Evolutionary conservation across 1,140 invertebrate species (phyloP).

Genomic region (Phymastichus coffea): DNA sequence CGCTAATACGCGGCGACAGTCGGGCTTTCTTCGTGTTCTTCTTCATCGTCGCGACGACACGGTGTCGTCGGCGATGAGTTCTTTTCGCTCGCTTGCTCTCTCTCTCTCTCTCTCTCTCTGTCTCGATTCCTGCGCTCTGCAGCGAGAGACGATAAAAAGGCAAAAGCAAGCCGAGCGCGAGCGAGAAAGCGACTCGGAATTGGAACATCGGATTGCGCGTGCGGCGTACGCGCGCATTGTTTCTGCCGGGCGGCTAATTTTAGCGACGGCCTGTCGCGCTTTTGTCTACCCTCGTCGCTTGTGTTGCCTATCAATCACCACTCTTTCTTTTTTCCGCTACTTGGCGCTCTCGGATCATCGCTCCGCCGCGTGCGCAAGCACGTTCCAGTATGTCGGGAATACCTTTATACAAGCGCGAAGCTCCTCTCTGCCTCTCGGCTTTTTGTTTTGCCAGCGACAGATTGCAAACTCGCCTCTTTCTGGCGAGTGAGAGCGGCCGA

Average conservation of each 20-base stretch:
- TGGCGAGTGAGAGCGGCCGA: background rate
- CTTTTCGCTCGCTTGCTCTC: background rate
- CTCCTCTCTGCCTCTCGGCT: background rate
- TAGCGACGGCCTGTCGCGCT: conserved; percentile 32
- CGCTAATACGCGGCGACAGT: too few species aligned
- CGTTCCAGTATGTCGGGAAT: conserved; percentile 15
- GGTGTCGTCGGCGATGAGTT: conserved; percentile 12
- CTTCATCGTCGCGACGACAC: conserved; percentile 1
- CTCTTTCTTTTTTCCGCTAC: background rate
- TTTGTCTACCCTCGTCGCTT: conserved; percentile 30
- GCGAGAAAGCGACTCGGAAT: background rate
- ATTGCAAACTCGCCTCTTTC: too few species aligned
- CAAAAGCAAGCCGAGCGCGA: too few species aligned
- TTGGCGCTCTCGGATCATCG: conserved; percentile 6
- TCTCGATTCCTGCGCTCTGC: too few species aligned
- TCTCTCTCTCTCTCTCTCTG: too few species aligned
- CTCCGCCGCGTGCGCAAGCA: too few species aligned
- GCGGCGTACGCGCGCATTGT: conserved; percentile 36
- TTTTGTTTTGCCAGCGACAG: background rate
- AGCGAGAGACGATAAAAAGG: too few species aligned
- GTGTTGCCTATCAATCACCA: background rate
- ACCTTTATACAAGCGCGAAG: background rate
- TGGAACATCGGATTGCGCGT: background rate
- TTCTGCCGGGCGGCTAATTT: conserved; percentile 37
- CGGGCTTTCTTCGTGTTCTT: too few species aligned